Evolutionary conservation across 1,140 invertebrate genomes (phyloP).

Genomic region (Cyclina sinensis): DNA sequence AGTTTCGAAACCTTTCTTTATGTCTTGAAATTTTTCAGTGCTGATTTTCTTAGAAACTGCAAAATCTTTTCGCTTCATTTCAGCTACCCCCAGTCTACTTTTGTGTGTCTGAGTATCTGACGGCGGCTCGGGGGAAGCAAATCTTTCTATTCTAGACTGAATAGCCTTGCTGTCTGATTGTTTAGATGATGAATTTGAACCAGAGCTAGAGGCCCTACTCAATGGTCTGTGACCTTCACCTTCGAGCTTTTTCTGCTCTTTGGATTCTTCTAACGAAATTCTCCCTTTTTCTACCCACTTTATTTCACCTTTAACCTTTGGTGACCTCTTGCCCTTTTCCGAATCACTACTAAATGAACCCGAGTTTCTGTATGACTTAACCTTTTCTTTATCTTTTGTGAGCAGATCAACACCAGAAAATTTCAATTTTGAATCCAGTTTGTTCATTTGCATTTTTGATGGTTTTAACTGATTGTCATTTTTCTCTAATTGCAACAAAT

Average conservation of each 20-base stretch:
- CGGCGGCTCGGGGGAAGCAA: slow-evolving; percentile 17
- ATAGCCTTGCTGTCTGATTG: not conserved
- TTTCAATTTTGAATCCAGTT: slow-evolving; percentile 7
- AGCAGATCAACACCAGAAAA: slow-evolving; percentile 30
- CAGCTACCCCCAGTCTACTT: not conserved
- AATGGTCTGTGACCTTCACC: slow-evolving; percentile 50
- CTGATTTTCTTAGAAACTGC: slow-evolving; percentile 55
- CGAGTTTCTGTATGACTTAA: slow-evolving; percentile 27
- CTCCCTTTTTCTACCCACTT: slow-evolving; percentile 56
- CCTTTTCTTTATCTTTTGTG: slow-evolving; percentile 24
- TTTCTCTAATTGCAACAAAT: slow-evolving; percentile 15
- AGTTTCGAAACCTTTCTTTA: slow-evolving; percentile 66
- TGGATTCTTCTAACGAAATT: slow-evolving; percentile 55
- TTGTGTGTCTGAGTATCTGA: not conserved
- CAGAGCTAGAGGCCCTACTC: slow-evolving; percentile 55
- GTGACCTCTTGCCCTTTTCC: slow-evolving; percentile 33
- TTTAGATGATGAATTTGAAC: slow-evolving; percentile 51
- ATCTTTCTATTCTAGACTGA: slow-evolving; percentile 17
- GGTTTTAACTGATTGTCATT: slow-evolving; percentile 25
- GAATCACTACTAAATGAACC: slow-evolving; percentile 60
- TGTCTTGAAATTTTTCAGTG: slow-evolving; percentile 51
- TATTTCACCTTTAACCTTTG: slow-evolving; percentile 30
- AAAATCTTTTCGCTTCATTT: slow-evolving; percentile 15
- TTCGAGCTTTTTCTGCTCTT: slow-evolving; percentile 22
- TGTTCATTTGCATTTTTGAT: not conserved